phyloP scores from a whole-genome alignment of 2,888 invertebrate genomes.

The Ceratothoa steindachneri region DNA sequence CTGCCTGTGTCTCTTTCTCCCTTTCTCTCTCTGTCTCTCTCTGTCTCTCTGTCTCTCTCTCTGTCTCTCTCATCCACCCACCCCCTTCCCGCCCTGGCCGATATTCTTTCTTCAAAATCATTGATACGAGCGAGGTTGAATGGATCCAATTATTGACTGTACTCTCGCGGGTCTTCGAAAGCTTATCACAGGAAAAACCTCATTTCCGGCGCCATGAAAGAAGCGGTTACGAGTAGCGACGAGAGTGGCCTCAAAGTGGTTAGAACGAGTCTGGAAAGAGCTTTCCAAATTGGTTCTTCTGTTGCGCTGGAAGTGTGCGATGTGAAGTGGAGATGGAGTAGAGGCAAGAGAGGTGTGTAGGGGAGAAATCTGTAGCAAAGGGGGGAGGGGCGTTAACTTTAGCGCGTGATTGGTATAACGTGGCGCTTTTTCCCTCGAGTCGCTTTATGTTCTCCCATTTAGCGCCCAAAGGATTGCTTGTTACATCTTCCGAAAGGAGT shows the following conservation, averaged over 20 bases:
- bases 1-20: neutral
- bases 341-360: too few species aligned
- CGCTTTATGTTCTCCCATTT: too few species aligned
- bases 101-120: neutral
- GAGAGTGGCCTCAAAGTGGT: neutral
- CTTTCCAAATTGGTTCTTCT: neutral
- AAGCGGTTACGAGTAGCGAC: neutral
- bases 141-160: constrained; percentile 12
- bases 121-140: neutral
- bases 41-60: neutral
- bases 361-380: too few species aligned
- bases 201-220: neutral
- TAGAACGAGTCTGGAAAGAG: neutral
- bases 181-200: constrained; percentile 1
- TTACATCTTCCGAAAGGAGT: neutral
- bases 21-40: constrained; percentile 7
- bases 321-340: neutral
- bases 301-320: neutral
- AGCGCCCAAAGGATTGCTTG: neutral
- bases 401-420: too few species aligned
- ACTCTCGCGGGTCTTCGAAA: neutral
- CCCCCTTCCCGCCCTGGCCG: neutral
- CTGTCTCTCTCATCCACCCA: neutral
- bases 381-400: too few species aligned
- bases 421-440: too few species aligned